A percentile compares a stretch with the other conserved stretches of the same genome.
Conservation (phyloP, 2,797 vertebrate species). For the Peromyscus nudipes region DNA sequence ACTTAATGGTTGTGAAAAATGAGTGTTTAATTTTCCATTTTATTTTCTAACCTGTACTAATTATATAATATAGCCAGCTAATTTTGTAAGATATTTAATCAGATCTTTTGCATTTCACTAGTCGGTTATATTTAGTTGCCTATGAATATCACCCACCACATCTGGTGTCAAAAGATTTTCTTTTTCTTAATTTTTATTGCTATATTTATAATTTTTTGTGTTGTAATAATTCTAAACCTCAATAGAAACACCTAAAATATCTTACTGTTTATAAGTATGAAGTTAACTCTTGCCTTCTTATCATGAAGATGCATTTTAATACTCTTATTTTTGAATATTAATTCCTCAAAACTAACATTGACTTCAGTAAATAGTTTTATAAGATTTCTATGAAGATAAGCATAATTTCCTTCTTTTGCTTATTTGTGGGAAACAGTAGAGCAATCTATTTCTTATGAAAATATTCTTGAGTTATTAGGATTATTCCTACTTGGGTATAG, state of each 20-base stretch:
- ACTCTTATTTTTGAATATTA: neutral
- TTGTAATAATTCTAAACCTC: neutral
- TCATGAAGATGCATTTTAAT: neutral
- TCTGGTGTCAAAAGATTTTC: neutral
- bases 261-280: neutral
- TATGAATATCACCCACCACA: neutral
- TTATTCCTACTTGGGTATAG: neutral
- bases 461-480: neutral
- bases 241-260: neutral
- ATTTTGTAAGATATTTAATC: neutral
- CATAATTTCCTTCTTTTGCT: neutral
- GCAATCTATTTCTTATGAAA: neutral
- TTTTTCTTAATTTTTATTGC: neutral
- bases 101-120: constrained; percentile 9
- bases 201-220: neutral
- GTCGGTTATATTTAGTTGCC: neutral
- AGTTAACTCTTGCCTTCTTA: neutral
- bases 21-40: neutral
- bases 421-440: neutral
- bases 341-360: neutral
- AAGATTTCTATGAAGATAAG: neutral
- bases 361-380: neutral
- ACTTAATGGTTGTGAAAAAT: neutral
- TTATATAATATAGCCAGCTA: neutral
- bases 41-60: neutral